A percentile compares a stretch with the other conserved stretches of the same genome.
These are phyloP conservation scores for Whitmania pigra DNA, from an alignment of 1,140 invertebrate species.

Conservation along the genomic window DNA sequence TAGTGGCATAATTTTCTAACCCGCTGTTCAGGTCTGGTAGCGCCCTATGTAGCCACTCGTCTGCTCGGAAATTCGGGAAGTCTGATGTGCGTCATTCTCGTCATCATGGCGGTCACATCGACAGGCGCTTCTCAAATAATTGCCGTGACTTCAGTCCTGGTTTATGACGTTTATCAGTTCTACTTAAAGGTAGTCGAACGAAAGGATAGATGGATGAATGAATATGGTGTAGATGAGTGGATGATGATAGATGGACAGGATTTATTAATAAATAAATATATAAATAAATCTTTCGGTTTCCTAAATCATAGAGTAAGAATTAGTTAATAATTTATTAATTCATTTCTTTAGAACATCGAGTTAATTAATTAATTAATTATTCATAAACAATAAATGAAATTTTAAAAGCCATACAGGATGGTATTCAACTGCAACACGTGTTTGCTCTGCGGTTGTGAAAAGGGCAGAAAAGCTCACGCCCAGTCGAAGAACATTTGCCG, in stretches of 20 bases:
- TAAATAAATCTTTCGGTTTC: too few relatives aligned
- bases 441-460: conserved; percentile 38
- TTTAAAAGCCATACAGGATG: conserved; percentile 36
- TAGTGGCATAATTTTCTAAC: too few relatives aligned
- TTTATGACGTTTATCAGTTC: conserved; percentile 43
- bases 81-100: conserved; percentile 36
- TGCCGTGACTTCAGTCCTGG: conserved; percentile 42
- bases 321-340: too few relatives aligned
- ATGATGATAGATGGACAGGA: neutral
- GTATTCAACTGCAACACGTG: conserved; percentile 38
- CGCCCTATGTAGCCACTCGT: conserved; percentile 36
- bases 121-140: conserved; percentile 43
- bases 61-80: conserved; percentile 37
- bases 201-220: neutral
- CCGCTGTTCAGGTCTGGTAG: conserved; percentile 34
- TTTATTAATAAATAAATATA: too few relatives aligned
- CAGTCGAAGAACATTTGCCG: conserved; percentile 34
- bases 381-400: conserved; percentile 1
- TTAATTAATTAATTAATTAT: conserved; percentile 6
- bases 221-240: too few relatives aligned
- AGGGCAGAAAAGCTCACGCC: conserved; percentile 36
- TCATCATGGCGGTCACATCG: conserved; percentile 42
- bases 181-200: conserved; percentile 35
- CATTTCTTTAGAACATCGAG: neutral
- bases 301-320: too few relatives aligned